Conservation (phyloP, 37 sponge, comb jelly and placozoan species). For the Chondrosia reniformis region DNA sequence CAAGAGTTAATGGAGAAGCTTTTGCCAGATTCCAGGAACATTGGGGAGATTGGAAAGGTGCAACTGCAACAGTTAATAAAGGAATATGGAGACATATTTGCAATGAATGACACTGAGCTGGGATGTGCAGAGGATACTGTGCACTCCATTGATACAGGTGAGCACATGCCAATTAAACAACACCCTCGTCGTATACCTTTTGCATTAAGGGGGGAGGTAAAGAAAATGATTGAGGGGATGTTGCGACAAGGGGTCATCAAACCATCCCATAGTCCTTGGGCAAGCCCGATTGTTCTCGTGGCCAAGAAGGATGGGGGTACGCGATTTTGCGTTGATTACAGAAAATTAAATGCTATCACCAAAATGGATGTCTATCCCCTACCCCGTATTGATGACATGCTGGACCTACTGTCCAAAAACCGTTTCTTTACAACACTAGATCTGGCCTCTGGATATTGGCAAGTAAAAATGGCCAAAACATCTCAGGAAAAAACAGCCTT, state of each 20-base stretch:
- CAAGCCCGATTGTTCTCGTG: slow-evolving; percentile 52
- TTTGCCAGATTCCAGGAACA: too few relatives aligned
- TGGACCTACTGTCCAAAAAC: slow-evolving; percentile 26
- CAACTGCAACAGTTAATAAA: too few relatives aligned
- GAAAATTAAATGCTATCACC: slow-evolving; percentile 40
- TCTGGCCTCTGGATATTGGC: slow-evolving; percentile 70
- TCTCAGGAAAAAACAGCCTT: slow-evolving; percentile 67
- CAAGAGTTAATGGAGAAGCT: too few relatives aligned
- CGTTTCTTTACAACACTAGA: slow-evolving; percentile 50
- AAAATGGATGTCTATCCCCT: slow-evolving; percentile 63
- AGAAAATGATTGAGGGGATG: slow-evolving; percentile 38
- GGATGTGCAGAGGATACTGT: slow-evolving; percentile 14
- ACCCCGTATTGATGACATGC: slow-evolving; percentile 45
- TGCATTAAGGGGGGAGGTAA: slow-evolving; percentile 25
- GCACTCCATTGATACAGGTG: slow-evolving; percentile 46
- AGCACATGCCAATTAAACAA: slow-evolving; percentile 44
- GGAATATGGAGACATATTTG: slow-evolving; percentile 29
- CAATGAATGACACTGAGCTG: slow-evolving; percentile 32
- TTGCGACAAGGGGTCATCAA: slow-evolving; percentile 31
- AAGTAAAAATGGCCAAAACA: slow-evolving; percentile 30
- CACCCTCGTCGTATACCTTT: slow-evolving; percentile 32
- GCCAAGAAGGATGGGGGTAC: slow-evolving; percentile 40
- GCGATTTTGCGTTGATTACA: slow-evolving; percentile 59
- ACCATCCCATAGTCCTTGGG: slow-evolving; percentile 57
- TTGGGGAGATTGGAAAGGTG: too few relatives aligned